phyloP scores from a whole-genome alignment of 2,113 vertebrate genomes.

The Columbina picui region DNA sequence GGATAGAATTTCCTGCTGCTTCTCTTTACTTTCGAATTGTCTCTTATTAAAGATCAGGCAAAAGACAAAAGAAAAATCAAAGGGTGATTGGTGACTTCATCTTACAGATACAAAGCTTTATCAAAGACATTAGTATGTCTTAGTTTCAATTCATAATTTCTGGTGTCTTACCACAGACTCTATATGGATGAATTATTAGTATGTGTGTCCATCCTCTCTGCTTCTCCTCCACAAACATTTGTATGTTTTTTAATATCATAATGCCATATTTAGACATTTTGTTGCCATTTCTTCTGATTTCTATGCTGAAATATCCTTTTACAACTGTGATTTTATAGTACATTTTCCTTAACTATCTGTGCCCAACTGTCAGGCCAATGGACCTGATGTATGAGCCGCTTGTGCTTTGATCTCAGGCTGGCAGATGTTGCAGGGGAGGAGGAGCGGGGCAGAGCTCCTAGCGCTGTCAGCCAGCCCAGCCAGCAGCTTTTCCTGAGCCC shows the following conservation, averaged over 20 bases:
- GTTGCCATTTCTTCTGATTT: not conserved
- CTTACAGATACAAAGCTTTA: not conserved
- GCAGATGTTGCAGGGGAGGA: conserved; percentile 38
- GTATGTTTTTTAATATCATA: not conserved
- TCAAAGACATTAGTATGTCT: not conserved
- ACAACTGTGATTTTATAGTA: not conserved
- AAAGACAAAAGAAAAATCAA: not conserved
- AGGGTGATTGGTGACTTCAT: not conserved
- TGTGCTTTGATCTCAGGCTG: conserved; percentile 59
- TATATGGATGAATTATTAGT: not conserved
- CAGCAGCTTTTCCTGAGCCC: not conserved
- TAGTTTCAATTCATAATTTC: not conserved
- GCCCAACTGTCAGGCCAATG: conserved; percentile 15
- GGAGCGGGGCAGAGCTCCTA: not conserved
- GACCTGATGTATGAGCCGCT: not conserved
- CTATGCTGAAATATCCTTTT: not conserved
- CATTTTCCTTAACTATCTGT: not conserved
- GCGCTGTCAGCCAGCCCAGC: not conserved
- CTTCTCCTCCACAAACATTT: not conserved
- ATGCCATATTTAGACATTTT: not conserved
- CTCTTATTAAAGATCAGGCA: not conserved
- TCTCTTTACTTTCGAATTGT: not conserved
- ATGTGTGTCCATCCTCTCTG: not conserved
- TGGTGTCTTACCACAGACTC: not conserved
- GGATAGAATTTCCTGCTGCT: not conserved